Percentiles rank a stretch among this genome's conserved stretches.
Evolutionary conservation across 2,888 invertebrate species (phyloP).

Genomic region (Orthosia gracilis): DNA sequence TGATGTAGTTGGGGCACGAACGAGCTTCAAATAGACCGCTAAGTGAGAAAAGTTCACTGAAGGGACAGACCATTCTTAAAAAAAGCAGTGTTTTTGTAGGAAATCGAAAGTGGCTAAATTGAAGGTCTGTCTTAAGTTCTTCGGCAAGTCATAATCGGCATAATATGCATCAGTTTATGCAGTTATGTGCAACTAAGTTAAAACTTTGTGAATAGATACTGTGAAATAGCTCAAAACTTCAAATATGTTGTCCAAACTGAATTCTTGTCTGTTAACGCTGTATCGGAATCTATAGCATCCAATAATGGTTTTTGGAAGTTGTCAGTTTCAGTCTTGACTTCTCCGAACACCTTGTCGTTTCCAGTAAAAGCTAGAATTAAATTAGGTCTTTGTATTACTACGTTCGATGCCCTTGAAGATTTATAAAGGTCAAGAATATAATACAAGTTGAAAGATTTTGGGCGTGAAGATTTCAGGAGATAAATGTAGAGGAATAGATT

Average conservation of each 20-base stretch:
- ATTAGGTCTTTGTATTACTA: constrained; percentile 30
- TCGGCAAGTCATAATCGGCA: not conserved
- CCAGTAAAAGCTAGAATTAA: constrained; percentile 16
- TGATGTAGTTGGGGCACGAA: not conserved
- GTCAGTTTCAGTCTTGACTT: constrained; percentile 7
- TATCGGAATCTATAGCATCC: not conserved
- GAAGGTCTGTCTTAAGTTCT: not conserved
- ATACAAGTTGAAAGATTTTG: constrained; percentile 16
- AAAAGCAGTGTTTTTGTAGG: not conserved
- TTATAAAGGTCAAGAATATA: constrained; percentile 44
- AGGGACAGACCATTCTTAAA: not conserved
- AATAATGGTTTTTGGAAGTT: constrained; percentile 20
- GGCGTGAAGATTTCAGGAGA: not conserved
- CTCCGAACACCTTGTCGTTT: constrained; percentile 21
- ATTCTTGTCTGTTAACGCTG: not conserved
- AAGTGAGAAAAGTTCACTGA: too few relatives aligned
- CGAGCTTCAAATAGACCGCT: constrained; percentile 7
- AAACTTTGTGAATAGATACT: constrained; percentile 4
- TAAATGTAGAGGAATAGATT: not conserved
- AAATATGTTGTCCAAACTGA: not conserved
- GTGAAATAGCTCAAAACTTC: constrained; percentile 12
- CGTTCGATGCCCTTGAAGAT: constrained; percentile 33
- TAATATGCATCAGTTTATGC: not conserved
- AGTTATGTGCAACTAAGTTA: not conserved
- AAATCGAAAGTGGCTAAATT: not conserved